These are phyloP conservation scores for Meda fulgida DNA, from an alignment of 2,797 vertebrate genomes.

Conservation along the genomic window DNA sequence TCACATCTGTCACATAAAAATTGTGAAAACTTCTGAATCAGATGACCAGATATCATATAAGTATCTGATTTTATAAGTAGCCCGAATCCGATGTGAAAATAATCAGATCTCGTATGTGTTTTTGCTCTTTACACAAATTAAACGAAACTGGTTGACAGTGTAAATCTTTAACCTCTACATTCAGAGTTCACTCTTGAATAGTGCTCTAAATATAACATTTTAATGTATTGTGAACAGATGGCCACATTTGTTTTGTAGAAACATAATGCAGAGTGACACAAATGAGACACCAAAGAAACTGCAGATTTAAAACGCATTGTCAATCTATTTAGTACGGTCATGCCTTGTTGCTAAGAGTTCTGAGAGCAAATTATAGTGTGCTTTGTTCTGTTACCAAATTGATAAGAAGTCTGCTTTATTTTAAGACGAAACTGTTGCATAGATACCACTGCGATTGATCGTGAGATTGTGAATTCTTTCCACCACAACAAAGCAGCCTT, in stretches of 20 bases:
- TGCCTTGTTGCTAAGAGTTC: conserved; percentile 37
- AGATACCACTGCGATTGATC: neutral
- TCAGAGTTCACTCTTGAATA: conserved; percentile 51
- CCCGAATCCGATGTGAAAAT: neutral
- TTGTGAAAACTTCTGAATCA: neutral
- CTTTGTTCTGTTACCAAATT: conserved; percentile 33
- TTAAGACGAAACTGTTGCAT: conserved; percentile 24
- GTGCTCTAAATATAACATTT: conserved; percentile 33
- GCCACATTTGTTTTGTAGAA: conserved; percentile 49
- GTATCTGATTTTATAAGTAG: neutral
- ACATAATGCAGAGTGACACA: conserved; percentile 45
- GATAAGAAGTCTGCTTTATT: conserved; percentile 35
- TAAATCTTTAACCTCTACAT: conserved; percentile 29
- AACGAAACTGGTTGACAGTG: neutral
- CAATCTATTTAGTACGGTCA: conserved; percentile 31
- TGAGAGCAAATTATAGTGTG: conserved; percentile 27
- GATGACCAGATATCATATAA: neutral
- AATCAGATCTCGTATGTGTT: neutral
- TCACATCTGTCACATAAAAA: neutral
- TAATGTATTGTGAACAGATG: conserved; percentile 53
- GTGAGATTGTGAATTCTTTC: neutral
- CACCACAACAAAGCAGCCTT: neutral
- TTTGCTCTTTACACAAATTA: neutral
- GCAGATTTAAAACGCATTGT: conserved; percentile 32
- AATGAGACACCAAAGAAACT: conserved; percentile 42